Base-by-base conservation (phyloP, 2,888 invertebrate species). In the Brenthis hecate region DNA sequence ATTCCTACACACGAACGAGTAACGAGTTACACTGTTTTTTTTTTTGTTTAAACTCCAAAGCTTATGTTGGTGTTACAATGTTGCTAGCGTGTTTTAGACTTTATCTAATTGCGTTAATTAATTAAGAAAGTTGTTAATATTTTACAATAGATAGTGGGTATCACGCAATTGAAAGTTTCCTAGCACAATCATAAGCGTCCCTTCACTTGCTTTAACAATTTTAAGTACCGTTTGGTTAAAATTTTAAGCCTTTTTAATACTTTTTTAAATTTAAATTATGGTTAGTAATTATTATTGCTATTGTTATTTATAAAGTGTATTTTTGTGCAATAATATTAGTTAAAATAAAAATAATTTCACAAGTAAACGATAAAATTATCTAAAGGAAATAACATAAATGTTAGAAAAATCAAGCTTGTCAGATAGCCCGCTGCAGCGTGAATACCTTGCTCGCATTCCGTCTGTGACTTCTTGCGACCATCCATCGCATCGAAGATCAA, bases 361-460 rank as follows among this genome's bases (percentile, higher is more conserved):
- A 11, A 2, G 11, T 28, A 23, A 48, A 58, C 23, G 19, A 8
- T n/a, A 50, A 60, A n/a, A 16, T 50, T 28, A 60, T 60, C 28
- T 60, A 60, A 50, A 28, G 60, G 60, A 60, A 60, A 60, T 60
- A 60, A 48, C 60, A 60, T 60, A 50, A 50, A 57, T n/a, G 51
- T 65, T 19, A 51, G 48, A 58, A 65, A 65, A 57, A 66, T 50
- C 54, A 55, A 32, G 32, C 14, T 43, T 53, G 11, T 23, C 66
- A 32, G 53, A 56, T 56, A 66, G 64, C 60, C 50, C 57, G 67
- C 55, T 47, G 66, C n/a, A 63, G 60, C 56, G 66, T 57, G 66
- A 61, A 72, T 72, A 66, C 72, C 68, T 56, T 64, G 68, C 65
- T 48, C 68, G 55, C 72, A 72, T 72, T 69, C 72, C 72, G 48